These are phyloP conservation scores for Calypte anna DNA, from an alignment of 2,113 vertebrate genomes.

Conservation along the genomic window DNA sequence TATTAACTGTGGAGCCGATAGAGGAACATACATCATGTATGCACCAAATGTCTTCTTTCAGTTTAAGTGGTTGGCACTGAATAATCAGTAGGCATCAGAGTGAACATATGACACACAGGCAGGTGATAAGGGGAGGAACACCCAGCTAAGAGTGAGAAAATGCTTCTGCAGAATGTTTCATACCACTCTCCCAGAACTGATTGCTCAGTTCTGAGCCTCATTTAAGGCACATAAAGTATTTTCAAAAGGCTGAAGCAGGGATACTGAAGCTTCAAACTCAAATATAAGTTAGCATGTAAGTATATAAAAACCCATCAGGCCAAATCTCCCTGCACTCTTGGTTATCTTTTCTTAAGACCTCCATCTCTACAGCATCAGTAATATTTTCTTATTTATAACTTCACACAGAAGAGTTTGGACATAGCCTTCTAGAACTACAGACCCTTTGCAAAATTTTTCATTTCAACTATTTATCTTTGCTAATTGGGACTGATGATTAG, in stretches of 20 bases:
- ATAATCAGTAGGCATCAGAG: background rate
- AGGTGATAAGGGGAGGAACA: background rate
- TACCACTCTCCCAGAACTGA: background rate
- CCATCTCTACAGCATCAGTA: background rate
- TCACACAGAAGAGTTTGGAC: background rate
- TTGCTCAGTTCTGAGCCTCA: background rate
- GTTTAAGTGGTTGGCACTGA: background rate
- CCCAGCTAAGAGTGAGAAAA: background rate
- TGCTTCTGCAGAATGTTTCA: background rate
- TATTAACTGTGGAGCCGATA: background rate
- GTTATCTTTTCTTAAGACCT: background rate
- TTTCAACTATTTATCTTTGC: background rate
- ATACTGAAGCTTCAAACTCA: background rate
- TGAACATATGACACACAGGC: background rate
- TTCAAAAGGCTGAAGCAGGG: background rate
- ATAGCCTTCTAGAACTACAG: background rate
- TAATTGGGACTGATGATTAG: slow-evolving; percentile 1
- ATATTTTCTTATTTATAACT: background rate
- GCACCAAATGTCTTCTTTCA: background rate
- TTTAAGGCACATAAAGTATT: background rate
- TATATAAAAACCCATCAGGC: background rate
- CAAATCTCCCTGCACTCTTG: background rate
- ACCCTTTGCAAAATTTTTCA: background rate
- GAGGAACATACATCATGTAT: accelerated
- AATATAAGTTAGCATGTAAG: background rate